Evolutionary conservation across 2,113 vertebrate genomes (phyloP).

Genomic region (Coptodon rendalli): DNA sequence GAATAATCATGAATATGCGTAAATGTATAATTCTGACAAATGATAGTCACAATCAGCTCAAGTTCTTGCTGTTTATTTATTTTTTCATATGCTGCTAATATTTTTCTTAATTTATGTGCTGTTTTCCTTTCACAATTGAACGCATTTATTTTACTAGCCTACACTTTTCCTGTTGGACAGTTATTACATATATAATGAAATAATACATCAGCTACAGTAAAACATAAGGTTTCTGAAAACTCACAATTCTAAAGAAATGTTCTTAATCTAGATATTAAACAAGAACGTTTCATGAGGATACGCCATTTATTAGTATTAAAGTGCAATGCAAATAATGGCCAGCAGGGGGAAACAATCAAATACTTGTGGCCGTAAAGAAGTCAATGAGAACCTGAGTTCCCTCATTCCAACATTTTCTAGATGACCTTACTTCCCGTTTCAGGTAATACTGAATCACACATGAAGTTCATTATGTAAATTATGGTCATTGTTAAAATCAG

Average conservation of each 20-base stretch:
- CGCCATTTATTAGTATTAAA: not conserved
- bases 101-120: not conserved
- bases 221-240: not conserved
- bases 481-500: not conserved
- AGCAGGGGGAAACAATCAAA: not conserved
- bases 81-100: not conserved
- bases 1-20: not conserved
- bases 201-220: not conserved
- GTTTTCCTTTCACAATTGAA: not conserved
- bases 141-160: not conserved
- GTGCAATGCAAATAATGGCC: not conserved
- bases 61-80: not conserved
- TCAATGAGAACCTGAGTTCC: not conserved
- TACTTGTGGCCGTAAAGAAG: not conserved
- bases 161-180: not conserved
- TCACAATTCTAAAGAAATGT: not conserved
- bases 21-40: not conserved
- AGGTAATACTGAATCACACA: not conserved
- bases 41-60: not conserved
- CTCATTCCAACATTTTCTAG: not conserved
- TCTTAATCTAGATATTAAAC: not conserved
- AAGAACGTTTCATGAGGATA: not conserved
- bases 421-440: not conserved
- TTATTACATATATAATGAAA: not conserved
- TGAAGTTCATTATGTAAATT: not conserved